Evolutionary conservation across 2,797 vertebrate species (phyloP).

Genomic region (Strix occidentalis): DNA sequence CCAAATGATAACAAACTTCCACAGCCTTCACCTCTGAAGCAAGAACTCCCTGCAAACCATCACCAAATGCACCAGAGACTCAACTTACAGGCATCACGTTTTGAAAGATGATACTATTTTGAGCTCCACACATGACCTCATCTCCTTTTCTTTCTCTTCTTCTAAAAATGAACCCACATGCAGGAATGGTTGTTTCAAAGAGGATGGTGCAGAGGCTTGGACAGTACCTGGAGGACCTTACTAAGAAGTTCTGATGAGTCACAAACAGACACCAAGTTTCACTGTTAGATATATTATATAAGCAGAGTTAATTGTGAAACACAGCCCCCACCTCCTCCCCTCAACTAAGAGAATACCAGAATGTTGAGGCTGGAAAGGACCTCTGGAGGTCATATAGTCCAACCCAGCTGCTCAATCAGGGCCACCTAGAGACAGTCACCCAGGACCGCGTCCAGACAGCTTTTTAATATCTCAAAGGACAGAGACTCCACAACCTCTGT

Average conservation of each 20-base stretch:
- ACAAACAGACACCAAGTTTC: background rate
- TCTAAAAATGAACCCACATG: background rate
- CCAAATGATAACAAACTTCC: background rate
- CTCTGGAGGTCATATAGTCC: background rate
- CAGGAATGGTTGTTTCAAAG: background rate
- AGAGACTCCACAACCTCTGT: background rate
- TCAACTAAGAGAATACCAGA: background rate
- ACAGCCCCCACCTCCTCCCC: background rate
- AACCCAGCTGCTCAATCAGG: background rate
- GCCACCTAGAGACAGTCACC: background rate
- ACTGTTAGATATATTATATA: background rate
- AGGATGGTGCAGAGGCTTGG: background rate
- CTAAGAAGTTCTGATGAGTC: background rate
- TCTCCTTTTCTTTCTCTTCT: background rate
- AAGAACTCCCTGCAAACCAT: background rate
- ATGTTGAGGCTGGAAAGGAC: background rate
- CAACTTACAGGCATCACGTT: background rate
- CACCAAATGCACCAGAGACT: background rate
- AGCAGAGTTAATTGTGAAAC: background rate
- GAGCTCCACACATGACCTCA: background rate
- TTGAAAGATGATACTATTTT: background rate
- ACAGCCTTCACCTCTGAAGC: background rate
- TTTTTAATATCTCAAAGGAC: background rate
- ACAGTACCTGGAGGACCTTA: background rate
- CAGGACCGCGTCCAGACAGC: background rate